These are phyloP conservation scores for Xestia ashworthii DNA, from an alignment of 2,888 invertebrate species.

Conservation along the genomic window DNA sequence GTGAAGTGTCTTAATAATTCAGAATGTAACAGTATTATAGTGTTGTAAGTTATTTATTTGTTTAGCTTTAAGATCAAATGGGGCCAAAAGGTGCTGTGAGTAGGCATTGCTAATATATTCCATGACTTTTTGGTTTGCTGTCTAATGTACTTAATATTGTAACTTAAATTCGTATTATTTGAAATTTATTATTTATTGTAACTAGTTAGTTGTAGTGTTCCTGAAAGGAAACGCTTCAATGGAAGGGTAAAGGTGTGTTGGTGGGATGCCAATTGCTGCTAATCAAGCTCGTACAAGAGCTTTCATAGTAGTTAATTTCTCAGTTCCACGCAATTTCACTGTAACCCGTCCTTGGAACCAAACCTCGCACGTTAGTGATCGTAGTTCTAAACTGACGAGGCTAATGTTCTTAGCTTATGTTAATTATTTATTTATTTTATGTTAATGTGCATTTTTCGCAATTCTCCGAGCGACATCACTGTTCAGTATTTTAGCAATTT, in stretches of 20 bases:
- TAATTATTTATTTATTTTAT: conserved; percentile 48
- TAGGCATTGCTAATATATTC: conserved; percentile 74
- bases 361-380: conserved; percentile 57
- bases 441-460: conserved; percentile 56
- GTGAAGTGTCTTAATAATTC: conserved; percentile 74
- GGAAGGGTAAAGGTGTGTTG: conserved; percentile 7
- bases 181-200: conserved; percentile 58
- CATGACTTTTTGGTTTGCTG: conserved; percentile 78
- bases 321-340: conserved; percentile 13
- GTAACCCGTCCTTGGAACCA: conserved; percentile 16
- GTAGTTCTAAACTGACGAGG: conserved; percentile 31
- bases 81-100: conserved; percentile 88
- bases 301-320: conserved; percentile 21
- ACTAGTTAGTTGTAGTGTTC: conserved; percentile 49
- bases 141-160: conserved; percentile 70
- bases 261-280: neutral
- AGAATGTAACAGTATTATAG: conserved; percentile 86
- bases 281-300: conserved; percentile 2
- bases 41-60: conserved; percentile 80
- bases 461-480: conserved; percentile 52
- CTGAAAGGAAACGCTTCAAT: conserved; percentile 13
- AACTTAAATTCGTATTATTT: conserved; percentile 62
- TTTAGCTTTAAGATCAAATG: conserved; percentile 74
- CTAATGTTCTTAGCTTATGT: conserved; percentile 35
- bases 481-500: conserved; percentile 62